Evolutionary conservation across 2,888 invertebrate species (phyloP).

Genomic region (Callinectes sapidus): DNA sequence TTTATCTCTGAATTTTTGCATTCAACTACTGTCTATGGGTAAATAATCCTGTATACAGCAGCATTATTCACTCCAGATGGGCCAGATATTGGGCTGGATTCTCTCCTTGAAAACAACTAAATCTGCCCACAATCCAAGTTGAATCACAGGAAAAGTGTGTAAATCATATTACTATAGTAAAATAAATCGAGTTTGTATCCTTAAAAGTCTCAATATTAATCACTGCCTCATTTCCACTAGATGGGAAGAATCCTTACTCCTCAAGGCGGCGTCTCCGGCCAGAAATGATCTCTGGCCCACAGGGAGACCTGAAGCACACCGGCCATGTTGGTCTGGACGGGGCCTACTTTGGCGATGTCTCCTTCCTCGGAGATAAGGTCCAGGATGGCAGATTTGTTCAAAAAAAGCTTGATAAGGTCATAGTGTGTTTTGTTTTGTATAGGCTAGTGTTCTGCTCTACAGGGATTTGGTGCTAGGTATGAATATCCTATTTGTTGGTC

Average conservation of each 20-base stretch:
- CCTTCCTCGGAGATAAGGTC: conserved; percentile 73
- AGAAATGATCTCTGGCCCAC: conserved; percentile 97
- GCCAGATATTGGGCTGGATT: no score
- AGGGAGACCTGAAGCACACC: conserved; percentile 97
- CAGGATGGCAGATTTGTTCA: conserved; percentile 70
- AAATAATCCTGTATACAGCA: no score
- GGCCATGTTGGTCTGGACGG: conserved; percentile 97
- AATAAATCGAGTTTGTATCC: no score
- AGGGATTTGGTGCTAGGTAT: conserved; percentile 62
- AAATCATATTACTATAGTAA: no score
- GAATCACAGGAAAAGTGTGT: no score
- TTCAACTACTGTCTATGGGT: no score
- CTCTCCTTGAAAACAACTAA: no score
- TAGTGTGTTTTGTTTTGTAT: conserved; percentile 62
- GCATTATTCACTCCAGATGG: no score
- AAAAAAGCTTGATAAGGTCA: conserved; percentile 70
- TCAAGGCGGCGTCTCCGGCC: conserved; percentile 83
- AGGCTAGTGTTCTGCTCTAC: conserved; percentile 52
- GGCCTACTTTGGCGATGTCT: conserved; percentile 95
- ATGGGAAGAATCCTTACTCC: conserved; percentile 81
- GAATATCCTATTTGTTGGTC: conserved; percentile 49
- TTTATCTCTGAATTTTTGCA: neutral
- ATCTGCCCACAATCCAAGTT: no score
- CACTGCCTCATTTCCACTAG: conserved; percentile 74
- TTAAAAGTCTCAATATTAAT: neutral